Evolutionary conservation across 2,888 invertebrate species (phyloP).

Genomic region (Polydrusus pterygomalis): DNA sequence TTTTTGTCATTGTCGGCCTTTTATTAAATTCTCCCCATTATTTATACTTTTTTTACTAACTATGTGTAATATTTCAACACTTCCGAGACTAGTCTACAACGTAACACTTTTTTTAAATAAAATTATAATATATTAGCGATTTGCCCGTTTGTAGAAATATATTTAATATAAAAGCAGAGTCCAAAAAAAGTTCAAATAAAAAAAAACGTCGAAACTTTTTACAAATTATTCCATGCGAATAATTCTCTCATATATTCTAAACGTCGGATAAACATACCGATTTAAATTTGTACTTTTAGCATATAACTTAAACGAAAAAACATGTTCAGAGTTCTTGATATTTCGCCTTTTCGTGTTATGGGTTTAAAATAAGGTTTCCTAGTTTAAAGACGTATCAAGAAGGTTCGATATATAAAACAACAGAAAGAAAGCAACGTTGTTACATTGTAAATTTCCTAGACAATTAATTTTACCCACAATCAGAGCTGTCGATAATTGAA

Average conservation of each 20-base stretch:
- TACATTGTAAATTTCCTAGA: too few species aligned
- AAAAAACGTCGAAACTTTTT: slow-evolving; percentile 14
- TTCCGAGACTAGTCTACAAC: too few species aligned
- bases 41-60: too few species aligned
- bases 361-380: not conserved
- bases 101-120: not conserved
- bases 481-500: too few species aligned
- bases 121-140: not conserved
- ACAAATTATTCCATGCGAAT: slow-evolving; percentile 11
- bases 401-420: not conserved
- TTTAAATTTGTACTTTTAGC: slow-evolving; percentile 13
- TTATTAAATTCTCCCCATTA: too few species aligned
- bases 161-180: not conserved
- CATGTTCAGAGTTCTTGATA: slow-evolving; percentile 8
- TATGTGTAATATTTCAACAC: too few species aligned
- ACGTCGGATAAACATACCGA: not conserved
- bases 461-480: too few species aligned
- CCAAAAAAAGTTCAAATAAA: slow-evolving; percentile 7
- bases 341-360: not conserved
- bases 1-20: too few species aligned
- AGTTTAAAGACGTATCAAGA: not conserved
- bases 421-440: too few species aligned
- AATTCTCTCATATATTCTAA: slow-evolving; percentile 10
- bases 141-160: not conserved
- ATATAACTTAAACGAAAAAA: slow-evolving; percentile 7